phyloP scores from a whole-genome alignment of 2,888 invertebrate genomes.

The Heliconius hortense region DNA sequence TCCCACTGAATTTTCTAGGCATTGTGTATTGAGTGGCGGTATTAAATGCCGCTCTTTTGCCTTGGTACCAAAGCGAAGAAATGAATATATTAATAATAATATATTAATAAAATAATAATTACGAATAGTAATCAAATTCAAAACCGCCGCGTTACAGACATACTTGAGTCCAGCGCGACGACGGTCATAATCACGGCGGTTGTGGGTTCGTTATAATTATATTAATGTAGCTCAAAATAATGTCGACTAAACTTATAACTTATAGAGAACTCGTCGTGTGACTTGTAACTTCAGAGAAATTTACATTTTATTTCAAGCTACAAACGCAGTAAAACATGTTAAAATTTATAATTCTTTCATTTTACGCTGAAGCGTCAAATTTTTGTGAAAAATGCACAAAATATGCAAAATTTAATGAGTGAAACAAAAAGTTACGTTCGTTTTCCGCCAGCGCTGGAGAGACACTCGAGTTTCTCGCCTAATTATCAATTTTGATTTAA shows the following conservation, averaged over 20 bases:
- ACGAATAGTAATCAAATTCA: too few species aligned
- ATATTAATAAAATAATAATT: too few species aligned
- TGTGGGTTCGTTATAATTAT: too few species aligned
- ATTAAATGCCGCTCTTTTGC: too few species aligned
- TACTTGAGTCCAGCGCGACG: too few species aligned
- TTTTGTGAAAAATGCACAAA: slow-evolving; percentile 18
- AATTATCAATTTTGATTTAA: slow-evolving; percentile 31
- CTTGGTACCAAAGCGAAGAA: too few species aligned
- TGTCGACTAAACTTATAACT: too few species aligned
- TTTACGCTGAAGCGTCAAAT: background rate
- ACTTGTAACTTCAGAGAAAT: background rate
- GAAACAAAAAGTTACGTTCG: slow-evolving; percentile 27
- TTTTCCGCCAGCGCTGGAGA: slow-evolving; percentile 7
- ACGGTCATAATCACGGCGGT: background rate
- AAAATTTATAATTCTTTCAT: background rate
- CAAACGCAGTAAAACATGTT: background rate
- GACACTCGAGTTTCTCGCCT: slow-evolving; percentile 22
- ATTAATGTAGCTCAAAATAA: background rate
- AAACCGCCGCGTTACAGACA: too few species aligned
- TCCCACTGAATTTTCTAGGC: too few species aligned
- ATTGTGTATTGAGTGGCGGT: too few species aligned
- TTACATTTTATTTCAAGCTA: background rate
- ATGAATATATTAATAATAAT: too few species aligned
- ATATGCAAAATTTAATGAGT: slow-evolving; percentile 21
- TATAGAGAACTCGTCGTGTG: background rate